Evolutionary conservation across 2,888 invertebrate species (phyloP), one percentile per base, ranked within the genome.

Genomic region (Zele albiditarsus): DNA sequence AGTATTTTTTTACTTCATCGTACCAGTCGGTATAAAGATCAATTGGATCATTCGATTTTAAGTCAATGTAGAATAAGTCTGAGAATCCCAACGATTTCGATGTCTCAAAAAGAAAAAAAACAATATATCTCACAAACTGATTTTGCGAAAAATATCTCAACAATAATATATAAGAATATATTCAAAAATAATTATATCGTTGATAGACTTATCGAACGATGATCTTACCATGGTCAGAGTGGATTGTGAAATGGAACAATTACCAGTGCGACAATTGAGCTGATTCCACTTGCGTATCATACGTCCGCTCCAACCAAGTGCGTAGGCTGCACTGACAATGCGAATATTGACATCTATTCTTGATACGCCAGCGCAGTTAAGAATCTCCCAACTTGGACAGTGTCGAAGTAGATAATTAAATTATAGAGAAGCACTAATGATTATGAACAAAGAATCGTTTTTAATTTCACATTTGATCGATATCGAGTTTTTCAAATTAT

Each of bases 21-120:
- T 88, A 84, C 91, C 91, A 91, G 38, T 87, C 83, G 33, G 83
- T 87, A 82, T 91, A 91, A 70, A 91, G 84, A n/a, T 86, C 85
- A 65, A 90, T 84, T 1, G 91, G 91, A 81, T 90, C 83, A 27
- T 87, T 83, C 10, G 86, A 82, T 12, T 85, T 81, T 2, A 88
- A 76, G 20, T 89, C 85, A 71, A 91, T 90, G 57, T 79, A 83
- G 38, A 89, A 88, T 49, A 91, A 75, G 63, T 84, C 89, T 0
- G 90, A 89, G n/a, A 38, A 60, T 49, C 68, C 76, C 16, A 46
- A 38, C 12, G 16, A 8, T 8, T 60, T 57, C 3, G 69, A 28
- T 16, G 60, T 46, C 33, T 63, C 46, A 16, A 60, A 60, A 31
- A 14, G 6, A 38, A 10, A 20, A 31, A 12, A 38, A 63, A 2